Conservation (phyloP, 1,140 invertebrate genomes). For the Delia radicum region DNA sequence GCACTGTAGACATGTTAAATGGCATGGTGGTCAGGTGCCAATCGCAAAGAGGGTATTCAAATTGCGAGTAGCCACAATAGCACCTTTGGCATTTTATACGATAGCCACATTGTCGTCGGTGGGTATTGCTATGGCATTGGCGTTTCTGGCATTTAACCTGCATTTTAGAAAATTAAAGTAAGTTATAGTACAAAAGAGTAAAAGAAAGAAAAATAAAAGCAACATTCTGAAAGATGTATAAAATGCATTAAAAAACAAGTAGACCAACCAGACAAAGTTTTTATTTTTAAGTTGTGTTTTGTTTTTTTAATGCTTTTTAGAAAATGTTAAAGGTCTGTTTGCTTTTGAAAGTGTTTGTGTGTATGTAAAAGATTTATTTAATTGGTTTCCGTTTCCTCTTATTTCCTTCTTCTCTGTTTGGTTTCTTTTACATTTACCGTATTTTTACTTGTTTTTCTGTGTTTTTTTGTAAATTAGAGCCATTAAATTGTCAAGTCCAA, state of each 20-base stretch:
- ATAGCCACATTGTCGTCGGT: conserved; percentile 70
- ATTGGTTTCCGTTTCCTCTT: conserved; percentile 26
- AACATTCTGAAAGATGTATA: background rate
- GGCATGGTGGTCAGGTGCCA: conserved; percentile 75
- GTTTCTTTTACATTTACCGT: conserved; percentile 19
- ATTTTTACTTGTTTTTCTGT: conserved; percentile 21
- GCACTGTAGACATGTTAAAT: conserved; percentile 68
- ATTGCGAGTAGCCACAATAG: conserved; percentile 70
- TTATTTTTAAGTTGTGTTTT: background rate
- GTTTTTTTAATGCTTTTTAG: no score
- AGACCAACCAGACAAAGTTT: no score
- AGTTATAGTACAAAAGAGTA: conserved; percentile 47
- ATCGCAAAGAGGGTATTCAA: conserved; percentile 73
- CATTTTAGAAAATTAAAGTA: conserved; percentile 85
- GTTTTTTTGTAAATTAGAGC: conserved; percentile 55
- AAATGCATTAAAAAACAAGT: no score
- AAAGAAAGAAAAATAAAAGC: background rate
- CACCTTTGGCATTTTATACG: conserved; percentile 70
- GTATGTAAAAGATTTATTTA: conserved; percentile 1
- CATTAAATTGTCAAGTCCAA: conserved; percentile 93
- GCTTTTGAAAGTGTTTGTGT: background rate
- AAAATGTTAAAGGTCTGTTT: background rate
- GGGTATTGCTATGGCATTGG: conserved; percentile 75
- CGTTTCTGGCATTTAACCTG: conserved; percentile 83
- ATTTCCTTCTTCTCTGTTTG: background rate